Evolutionary conservation across 2,888 invertebrate genomes (phyloP), one percentile per base, ranked within the genome.

Genomic region (Dioctria linearis): DNA sequence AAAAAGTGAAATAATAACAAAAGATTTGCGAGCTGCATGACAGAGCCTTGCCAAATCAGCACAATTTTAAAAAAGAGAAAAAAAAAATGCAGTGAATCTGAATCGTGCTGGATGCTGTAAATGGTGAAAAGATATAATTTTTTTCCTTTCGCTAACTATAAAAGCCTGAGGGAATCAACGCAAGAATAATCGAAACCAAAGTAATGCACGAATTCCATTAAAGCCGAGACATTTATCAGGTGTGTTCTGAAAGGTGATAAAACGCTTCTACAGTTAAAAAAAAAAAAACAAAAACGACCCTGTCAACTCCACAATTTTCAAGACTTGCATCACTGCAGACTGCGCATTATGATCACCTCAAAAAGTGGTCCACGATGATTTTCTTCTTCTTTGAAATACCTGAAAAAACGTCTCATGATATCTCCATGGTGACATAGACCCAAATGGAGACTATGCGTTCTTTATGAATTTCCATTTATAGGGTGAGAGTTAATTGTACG

Each of bases 401-500:
- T 4, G 13, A 43, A 59, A 71, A 75, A 25, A 25, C 25, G 73
- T 57, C 9, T 75, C 59, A 59, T 75, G 73, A 75, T 59, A 59
- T 57, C 25, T 25, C 57, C 59, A 42, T 59, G 57, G 49, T 43
- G 73, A 75, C 59, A 75, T 43, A 13, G 69, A 25, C 2, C 25
- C 25, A 25, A 25, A 2, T 25, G 71, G 63, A 13, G 8, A 54
- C 54, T 43, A 8, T 40, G 63, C 46, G 76, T 59, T 57, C 57
- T 57, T 76, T 81, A 73, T 79, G 79, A 73, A 79, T 65, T 73
- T 75, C 81, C 79, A 81, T 81, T 81, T 81, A 39, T 73, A 63
- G 43, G 79, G 81, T 79, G 79, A 63, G 43, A 81, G 81, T 79
- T 81, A 81, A 81, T 81, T 73, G 81, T 25, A 25, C 67, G 81